Conservation (phyloP, 2,797 vertebrate genomes). For the Epinephelus awoara region DNA sequence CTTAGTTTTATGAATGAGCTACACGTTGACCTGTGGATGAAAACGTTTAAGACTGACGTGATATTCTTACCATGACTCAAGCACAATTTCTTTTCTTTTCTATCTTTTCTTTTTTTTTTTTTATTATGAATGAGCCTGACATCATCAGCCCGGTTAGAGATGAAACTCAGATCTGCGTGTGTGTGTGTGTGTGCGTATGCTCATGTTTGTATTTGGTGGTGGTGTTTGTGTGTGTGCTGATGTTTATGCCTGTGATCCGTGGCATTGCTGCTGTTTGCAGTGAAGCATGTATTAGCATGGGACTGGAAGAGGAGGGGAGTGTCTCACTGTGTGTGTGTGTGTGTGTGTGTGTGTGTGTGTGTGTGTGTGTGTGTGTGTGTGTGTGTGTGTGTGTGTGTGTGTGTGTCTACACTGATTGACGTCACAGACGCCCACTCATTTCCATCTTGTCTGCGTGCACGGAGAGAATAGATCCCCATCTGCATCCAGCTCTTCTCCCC, state of each 20-base stretch:
- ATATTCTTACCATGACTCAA: not conserved
- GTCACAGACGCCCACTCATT: slow-evolving; percentile 84
- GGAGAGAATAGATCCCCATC: slow-evolving; percentile 79
- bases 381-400: slow-evolving; percentile 34
- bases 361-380: slow-evolving; percentile 41
- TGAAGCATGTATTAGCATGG: slow-evolving; percentile 75
- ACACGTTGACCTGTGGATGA: not conserved
- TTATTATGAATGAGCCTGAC: slow-evolving; percentile 29
- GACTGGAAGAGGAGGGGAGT: slow-evolving; percentile 61
- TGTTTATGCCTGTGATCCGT: slow-evolving; percentile 61
- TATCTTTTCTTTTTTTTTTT: not conserved
- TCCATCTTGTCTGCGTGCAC: slow-evolving; percentile 78
- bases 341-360: slow-evolving; percentile 29
- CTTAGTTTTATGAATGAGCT: not conserved
- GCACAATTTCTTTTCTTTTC: not conserved
- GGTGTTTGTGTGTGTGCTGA: slow-evolving; percentile 45
- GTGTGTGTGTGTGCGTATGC: slow-evolving; percentile 1
- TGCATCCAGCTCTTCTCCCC: slow-evolving; percentile 62
- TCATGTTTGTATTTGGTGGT: slow-evolving; percentile 19
- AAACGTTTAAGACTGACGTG: not conserved
- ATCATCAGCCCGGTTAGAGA: slow-evolving; percentile 34
- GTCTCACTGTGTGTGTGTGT: slow-evolving; percentile 43
- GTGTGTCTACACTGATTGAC: slow-evolving; percentile 78
- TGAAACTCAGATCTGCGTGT: slow-evolving; percentile 16
- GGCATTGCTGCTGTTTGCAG: slow-evolving; percentile 65